Conservation (phyloP, 1,140 invertebrate genomes). For the Lepidurus packardi region DNA sequence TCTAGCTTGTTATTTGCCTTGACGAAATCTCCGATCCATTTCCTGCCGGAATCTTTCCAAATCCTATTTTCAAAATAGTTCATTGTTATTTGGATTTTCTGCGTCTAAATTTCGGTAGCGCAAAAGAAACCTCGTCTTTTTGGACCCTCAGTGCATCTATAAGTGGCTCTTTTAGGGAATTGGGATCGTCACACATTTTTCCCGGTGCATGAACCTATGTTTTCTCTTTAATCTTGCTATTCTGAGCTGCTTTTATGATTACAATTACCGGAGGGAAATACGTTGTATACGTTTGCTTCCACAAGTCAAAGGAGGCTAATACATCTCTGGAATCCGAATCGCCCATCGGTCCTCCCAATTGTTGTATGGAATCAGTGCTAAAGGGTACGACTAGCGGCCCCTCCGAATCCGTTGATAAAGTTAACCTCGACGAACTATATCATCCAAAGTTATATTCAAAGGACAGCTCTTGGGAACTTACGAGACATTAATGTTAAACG, state of each 20-base stretch:
- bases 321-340: not conserved
- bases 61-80: not conserved
- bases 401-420: not conserved
- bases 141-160: not conserved
- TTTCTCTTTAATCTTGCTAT: not conserved
- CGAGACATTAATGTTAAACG: constrained; percentile 30
- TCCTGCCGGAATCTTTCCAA: not conserved
- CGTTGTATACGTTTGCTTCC: not conserved
- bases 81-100: not conserved
- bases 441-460: not conserved
- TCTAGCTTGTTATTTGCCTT: not conserved
- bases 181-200: not conserved
- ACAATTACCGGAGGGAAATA: not conserved
- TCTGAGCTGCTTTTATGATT: not conserved
- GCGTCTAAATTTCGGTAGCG: not conserved
- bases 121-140: not conserved
- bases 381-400: not conserved
- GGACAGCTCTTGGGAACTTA: not conserved
- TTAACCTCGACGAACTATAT: not conserved
- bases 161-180: not conserved
- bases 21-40: constrained; percentile 15
- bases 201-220: not conserved
- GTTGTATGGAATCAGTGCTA: constrained; percentile 23
- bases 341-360: not conserved
- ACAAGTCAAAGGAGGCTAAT: not conserved